phyloP scores from a whole-genome alignment of 2,888 invertebrate species.

The Eledone cirrhosa region DNA sequence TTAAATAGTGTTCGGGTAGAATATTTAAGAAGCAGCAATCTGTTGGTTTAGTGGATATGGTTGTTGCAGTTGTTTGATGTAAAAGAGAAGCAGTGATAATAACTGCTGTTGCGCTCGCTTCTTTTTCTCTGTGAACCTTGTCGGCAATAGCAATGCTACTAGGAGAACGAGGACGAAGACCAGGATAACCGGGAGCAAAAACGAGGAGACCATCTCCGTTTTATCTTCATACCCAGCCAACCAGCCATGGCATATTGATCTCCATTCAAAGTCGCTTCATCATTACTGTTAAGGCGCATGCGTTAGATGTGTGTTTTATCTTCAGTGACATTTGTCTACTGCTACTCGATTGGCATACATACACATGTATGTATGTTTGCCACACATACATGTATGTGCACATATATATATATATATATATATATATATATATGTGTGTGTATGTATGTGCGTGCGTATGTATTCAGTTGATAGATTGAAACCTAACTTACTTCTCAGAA shows the following conservation, averaged over 20 bases:
- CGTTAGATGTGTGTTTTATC: background rate
- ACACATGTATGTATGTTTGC: no score
- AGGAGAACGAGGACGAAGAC: conserved; percentile 10
- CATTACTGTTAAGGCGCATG: conserved; percentile 8
- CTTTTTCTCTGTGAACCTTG: conserved; percentile 1
- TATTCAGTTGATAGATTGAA: no score
- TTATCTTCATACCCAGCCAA: conserved; percentile 1
- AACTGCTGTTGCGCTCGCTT: conserved; percentile 26
- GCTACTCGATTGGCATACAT: background rate
- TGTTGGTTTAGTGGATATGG: no score
- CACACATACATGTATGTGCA: no score
- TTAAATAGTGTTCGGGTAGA: no score
- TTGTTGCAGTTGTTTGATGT: background rate
- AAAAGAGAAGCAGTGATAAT: background rate
- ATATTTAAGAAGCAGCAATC: no score
- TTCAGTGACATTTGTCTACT: background rate
- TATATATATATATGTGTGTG: no score
- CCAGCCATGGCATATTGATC: conserved; percentile 29
- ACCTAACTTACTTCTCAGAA: no score
- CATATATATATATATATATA: no score
- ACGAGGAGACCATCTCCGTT: background rate
- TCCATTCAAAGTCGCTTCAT: conserved; percentile 25
- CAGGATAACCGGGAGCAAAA: background rate
- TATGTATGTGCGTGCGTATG: no score
- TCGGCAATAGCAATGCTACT: conserved; percentile 15